Conservation (phyloP, 2,888 invertebrate genomes). For the Ectropis crepuscularia region DNA sequence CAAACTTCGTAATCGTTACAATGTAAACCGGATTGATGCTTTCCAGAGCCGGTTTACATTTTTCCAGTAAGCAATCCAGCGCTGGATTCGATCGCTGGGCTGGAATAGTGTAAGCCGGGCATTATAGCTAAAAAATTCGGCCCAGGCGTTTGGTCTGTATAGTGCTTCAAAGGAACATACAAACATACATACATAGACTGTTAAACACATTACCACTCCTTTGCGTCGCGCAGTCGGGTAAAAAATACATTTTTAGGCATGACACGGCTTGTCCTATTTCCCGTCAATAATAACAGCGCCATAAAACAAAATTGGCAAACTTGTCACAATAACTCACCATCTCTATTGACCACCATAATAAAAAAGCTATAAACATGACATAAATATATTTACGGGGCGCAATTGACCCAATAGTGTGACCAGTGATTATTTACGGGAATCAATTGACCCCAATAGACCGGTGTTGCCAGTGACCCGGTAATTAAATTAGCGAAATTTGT, state of each 20-base stretch:
- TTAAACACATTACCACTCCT: too few species aligned
- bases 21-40: too few species aligned
- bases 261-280: neutral
- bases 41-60: too few species aligned
- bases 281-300: neutral
- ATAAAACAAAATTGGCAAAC: conserved; percentile 2
- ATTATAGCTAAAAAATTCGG: too few species aligned
- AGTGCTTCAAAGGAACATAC: too few species aligned
- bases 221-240: too few species aligned
- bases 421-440: conserved; percentile 2
- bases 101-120: too few species aligned
- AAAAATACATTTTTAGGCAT: neutral
- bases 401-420: conserved; percentile 20
- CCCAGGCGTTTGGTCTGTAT: too few species aligned
- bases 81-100: too few species aligned
- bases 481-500: conserved; percentile 39
- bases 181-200: too few species aligned
- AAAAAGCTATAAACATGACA: conserved; percentile 21
- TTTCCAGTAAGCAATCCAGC: too few species aligned
- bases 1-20: too few species aligned
- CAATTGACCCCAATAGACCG: conserved; percentile 27
- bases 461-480: conserved; percentile 15
- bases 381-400: conserved; percentile 11
- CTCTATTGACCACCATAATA: conserved; percentile 19
- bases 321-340: conserved; percentile 13